These are phyloP conservation scores for Pseudococcus viburni DNA, from an alignment of 2,888 invertebrate species.

Conservation along the genomic window DNA sequence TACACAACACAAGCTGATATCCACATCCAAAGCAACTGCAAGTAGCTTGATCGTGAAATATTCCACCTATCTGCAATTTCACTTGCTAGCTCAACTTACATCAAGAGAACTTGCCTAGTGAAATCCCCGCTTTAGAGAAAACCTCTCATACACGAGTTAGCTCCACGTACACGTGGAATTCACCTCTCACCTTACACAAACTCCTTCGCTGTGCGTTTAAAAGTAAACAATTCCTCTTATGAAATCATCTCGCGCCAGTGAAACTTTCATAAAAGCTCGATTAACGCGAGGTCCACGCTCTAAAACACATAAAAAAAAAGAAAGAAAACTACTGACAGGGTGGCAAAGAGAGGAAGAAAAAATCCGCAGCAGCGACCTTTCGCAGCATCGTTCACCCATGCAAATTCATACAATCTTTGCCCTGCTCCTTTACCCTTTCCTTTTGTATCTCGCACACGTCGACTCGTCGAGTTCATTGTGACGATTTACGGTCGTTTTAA, in stretches of 20 bases:
- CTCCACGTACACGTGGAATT: too few species aligned
- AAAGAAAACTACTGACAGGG: not conserved
- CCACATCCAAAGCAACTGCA: too few species aligned
- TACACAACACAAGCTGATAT: too few species aligned
- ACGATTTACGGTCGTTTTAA: not conserved
- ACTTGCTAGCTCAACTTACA: too few species aligned
- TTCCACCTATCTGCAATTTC: too few species aligned
- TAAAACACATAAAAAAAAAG: not conserved
- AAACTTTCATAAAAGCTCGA: slow-evolving; percentile 35
- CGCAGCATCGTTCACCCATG: not conserved
- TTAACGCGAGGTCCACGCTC: not conserved
- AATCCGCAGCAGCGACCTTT: not conserved
- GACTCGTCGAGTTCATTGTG: not conserved
- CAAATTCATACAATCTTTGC: not conserved
- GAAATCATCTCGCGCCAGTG: slow-evolving; percentile 19
- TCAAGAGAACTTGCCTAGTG: too few species aligned
- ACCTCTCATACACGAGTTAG: too few species aligned
- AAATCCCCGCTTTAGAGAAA: too few species aligned
- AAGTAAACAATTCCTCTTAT: slow-evolving; percentile 2
- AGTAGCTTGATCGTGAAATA: too few species aligned
- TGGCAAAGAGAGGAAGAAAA: not conserved
- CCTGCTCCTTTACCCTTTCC: not conserved
- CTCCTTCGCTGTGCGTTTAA: not conserved
- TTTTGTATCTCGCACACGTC: not conserved
- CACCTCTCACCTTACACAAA: too few species aligned